phyloP scores from a whole-genome alignment of 2,888 invertebrate genomes.

The Andrena minutula region DNA sequence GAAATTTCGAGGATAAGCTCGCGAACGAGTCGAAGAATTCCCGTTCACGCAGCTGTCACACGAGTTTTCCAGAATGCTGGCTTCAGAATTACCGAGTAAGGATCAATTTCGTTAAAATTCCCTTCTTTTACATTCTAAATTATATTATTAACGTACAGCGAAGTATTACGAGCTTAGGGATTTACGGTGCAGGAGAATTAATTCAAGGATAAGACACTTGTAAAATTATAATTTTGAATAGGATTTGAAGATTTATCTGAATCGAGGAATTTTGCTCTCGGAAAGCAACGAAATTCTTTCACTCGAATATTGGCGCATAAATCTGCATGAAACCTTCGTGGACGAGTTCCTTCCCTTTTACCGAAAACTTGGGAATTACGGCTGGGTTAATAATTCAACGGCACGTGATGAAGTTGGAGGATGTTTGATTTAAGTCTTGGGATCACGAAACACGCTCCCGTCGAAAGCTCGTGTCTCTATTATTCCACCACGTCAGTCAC shows the following conservation, averaged over 20 bases:
- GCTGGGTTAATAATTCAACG: constrained; percentile 15
- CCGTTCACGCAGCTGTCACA: not conserved
- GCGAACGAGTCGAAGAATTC: constrained; percentile 32
- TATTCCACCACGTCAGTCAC: constrained; percentile 35
- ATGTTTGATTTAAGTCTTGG: constrained; percentile 15
- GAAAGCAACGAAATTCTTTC: not conserved
- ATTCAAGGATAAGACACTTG: no score
- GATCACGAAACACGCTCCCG: not conserved
- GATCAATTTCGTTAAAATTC: no score
- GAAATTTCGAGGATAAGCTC: constrained; percentile 43
- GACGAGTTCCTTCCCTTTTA: not conserved
- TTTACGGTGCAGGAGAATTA: no score
- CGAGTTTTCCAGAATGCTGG: not conserved
- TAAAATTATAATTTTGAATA: no score
- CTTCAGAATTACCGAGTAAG: no score
- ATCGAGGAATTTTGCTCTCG: no score
- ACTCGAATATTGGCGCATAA: not conserved
- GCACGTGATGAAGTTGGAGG: not conserved
- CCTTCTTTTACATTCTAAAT: no score
- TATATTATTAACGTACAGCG: no score
- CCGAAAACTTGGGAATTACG: not conserved
- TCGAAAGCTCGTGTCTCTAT: constrained; percentile 12
- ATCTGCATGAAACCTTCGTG: not conserved
- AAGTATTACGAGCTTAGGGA: no score
- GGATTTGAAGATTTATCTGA: no score